A percentile compares a stretch with the other conserved stretches of the same genome.
phyloP scores from a whole-genome alignment of 2,888 invertebrate species.

The Ptychoptera albimana region DNA sequence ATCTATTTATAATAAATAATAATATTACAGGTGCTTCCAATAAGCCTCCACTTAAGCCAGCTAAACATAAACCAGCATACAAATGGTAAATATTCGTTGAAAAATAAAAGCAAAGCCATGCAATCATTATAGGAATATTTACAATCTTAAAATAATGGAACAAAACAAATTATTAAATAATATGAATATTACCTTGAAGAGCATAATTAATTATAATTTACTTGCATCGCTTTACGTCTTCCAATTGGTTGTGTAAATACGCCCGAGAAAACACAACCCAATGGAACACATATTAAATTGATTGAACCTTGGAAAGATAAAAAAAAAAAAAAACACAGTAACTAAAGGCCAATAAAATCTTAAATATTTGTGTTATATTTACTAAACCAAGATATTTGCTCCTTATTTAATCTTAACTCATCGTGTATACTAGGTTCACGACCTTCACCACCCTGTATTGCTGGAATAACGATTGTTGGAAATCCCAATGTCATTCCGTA shows the following conservation, averaged over 20 bases:
- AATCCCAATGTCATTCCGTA: conserved; percentile 72
- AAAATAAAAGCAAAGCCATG: conserved; percentile 60
- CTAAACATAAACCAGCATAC: conserved; percentile 51
- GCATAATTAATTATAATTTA: conserved; percentile 10
- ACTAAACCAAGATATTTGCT: conserved; percentile 64
- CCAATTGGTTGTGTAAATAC: conserved; percentile 53
- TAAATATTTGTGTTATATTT: conserved; percentile 15
- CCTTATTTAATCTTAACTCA: conserved; percentile 37
- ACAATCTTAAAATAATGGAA: conserved; percentile 30
- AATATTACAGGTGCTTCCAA: conserved; percentile 56
- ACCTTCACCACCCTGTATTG: conserved; percentile 39
- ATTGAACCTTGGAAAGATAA: conserved; percentile 47
- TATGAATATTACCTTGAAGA: background rate
- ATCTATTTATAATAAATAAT: conserved; percentile 19
- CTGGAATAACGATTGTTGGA: conserved; percentile 65
- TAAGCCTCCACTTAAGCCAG: conserved; percentile 61
- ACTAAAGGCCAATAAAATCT: conserved; percentile 1
- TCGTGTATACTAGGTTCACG: conserved; percentile 19
- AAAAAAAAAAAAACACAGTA: conserved; percentile 6
- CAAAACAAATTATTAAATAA: background rate
- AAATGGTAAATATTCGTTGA: conserved; percentile 44
- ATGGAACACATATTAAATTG: conserved; percentile 60
- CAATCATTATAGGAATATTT: conserved; percentile 54
- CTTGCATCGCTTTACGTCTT: conserved; percentile 57
- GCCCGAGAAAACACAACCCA: conserved; percentile 64